Percentiles rank a stretch among this genome's conserved stretches.
Conservation (phyloP, 1,140 invertebrate genomes). For the Scaptomyza graminum region DNA sequence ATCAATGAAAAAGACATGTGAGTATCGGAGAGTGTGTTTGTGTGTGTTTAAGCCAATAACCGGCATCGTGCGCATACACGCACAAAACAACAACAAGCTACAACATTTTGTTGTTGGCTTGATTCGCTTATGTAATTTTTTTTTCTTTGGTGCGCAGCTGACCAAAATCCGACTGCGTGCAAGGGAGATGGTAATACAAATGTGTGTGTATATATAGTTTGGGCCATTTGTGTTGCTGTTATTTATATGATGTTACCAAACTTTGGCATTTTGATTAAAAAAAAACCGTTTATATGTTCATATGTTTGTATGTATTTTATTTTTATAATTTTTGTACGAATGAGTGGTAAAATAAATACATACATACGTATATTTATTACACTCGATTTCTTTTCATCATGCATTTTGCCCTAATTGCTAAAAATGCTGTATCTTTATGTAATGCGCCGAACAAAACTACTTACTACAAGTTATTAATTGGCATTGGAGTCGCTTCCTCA, state of each 20-base stretch:
- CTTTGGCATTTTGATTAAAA: constrained; percentile 71
- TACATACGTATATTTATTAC: constrained; percentile 3
- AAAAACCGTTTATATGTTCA: constrained; percentile 54
- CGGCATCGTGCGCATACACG: constrained; percentile 46
- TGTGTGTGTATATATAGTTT: constrained; percentile 36
- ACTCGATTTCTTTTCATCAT: constrained; percentile 14
- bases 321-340: neutral
- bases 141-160: constrained; percentile 48
- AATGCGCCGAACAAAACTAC: constrained; percentile 5
- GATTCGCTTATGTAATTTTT: constrained; percentile 59
- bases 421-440: constrained; percentile 4
- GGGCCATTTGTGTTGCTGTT: constrained; percentile 33
- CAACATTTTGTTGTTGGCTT: constrained; percentile 18
- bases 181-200: constrained; percentile 21
- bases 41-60: constrained; percentile 35
- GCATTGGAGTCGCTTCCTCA: constrained; percentile 23
- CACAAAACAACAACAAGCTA: constrained; percentile 30
- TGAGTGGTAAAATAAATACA: neutral
- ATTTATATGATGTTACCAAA: constrained; percentile 57
- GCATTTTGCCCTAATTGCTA: constrained; percentile 17
- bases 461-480: neutral
- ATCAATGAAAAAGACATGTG: constrained; percentile 51
- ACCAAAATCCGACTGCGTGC: constrained; percentile 39
- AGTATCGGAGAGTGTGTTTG: neutral
- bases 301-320: constrained; percentile 2